phyloP scores from a whole-genome alignment of 2,113 vertebrate genomes.

The Neolamprologus kungweensis region DNA sequence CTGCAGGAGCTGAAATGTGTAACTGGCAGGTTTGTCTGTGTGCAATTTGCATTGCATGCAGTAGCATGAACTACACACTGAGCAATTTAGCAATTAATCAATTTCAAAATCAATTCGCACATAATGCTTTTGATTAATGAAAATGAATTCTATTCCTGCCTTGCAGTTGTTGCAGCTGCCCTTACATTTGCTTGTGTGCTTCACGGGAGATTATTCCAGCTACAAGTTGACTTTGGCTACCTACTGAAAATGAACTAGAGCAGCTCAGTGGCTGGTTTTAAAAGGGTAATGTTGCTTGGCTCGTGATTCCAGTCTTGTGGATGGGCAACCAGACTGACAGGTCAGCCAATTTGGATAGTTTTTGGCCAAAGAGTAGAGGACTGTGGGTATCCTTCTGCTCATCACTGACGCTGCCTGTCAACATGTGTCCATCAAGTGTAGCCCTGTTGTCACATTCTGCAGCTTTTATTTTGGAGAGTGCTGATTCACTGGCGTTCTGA shows the following conservation, averaged over 20 bases:
- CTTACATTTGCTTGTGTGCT: background rate
- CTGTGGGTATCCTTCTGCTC: conserved; percentile 22
- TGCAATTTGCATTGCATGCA: background rate
- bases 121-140: background rate
- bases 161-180: background rate
- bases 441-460: conserved; percentile 38
- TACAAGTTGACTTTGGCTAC: conserved; percentile 2
- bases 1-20: no score
- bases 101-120: background rate
- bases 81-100: background rate
- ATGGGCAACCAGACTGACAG: conserved; percentile 24
- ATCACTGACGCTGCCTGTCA: conserved; percentile 46
- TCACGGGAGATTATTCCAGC: background rate
- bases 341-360: conserved; percentile 50
- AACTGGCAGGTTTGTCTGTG: background rate
- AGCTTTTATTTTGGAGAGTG: conserved; percentile 62
- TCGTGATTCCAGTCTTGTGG: background rate
- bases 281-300: conserved; percentile 4
- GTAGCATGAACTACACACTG: background rate
- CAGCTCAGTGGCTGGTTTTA: background rate
- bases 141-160: background rate
- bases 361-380: conserved; percentile 33
- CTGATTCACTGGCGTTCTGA: conserved; percentile 62
- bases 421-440: conserved; percentile 44
- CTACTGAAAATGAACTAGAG: background rate